A percentile compares a stretch with the other conserved stretches of the same genome.
These are phyloP conservation scores for Elegia similella DNA, from an alignment of 2,888 invertebrate genomes.

Conservation along the genomic window DNA sequence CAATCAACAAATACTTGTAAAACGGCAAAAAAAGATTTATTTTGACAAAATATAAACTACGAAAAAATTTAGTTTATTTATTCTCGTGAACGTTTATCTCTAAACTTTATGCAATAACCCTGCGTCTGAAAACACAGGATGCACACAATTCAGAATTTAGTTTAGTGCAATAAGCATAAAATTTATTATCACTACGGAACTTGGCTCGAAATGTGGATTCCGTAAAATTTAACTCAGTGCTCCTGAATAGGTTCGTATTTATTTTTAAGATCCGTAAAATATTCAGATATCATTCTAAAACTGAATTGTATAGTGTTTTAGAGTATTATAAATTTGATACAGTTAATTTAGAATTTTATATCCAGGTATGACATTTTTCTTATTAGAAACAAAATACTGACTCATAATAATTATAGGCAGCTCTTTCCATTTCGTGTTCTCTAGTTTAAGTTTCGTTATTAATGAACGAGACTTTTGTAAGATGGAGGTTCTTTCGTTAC, in stretches of 20 bases:
- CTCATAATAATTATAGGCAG: too few relatives aligned
- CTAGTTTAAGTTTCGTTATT: too few relatives aligned
- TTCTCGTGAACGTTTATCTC: background rate
- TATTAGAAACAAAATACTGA: background rate
- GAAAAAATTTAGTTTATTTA: background rate
- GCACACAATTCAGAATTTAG: conserved; percentile 10
- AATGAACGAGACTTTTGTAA: background rate
- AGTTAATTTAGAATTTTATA: background rate
- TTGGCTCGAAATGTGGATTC: conserved; percentile 9
- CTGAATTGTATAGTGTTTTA: background rate
- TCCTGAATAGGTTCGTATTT: conserved; percentile 2
- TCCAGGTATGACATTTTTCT: background rate
- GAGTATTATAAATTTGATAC: background rate
- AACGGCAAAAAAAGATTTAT: too few relatives aligned
- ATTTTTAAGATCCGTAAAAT: background rate
- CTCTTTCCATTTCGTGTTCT: too few relatives aligned
- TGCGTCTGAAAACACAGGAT: conserved; percentile 19
- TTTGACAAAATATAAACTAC: too few relatives aligned
- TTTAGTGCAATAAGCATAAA: conserved; percentile 16
- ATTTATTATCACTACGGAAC: conserved; percentile 7
- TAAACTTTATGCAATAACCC: conserved; percentile 6
- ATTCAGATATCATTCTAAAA: background rate
- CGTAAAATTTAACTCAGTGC: conserved; percentile 7
- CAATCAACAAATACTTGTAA: too few relatives aligned
- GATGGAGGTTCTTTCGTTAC: too few relatives aligned